These are phyloP conservation scores for Dipodomys merriami DNA, from an alignment of 2,113 vertebrate genomes.

Conservation along the genomic window DNA sequence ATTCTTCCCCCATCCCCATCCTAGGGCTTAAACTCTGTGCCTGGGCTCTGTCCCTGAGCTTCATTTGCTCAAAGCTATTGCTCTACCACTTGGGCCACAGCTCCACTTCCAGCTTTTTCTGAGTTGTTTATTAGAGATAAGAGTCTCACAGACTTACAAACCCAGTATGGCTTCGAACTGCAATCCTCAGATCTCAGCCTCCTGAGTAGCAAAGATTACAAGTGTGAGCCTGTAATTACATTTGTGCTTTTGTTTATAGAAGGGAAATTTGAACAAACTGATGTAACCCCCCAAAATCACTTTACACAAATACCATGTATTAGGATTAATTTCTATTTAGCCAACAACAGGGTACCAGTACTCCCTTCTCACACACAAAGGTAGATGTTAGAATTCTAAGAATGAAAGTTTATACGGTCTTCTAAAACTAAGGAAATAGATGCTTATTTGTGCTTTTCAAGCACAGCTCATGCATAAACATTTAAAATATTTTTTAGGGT, in stretches of 20 bases:
- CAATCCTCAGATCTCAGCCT: too few relatives aligned
- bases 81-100: too few relatives aligned
- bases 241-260: background rate
- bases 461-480: constrained; percentile 13
- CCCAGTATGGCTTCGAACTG: too few relatives aligned
- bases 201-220: too few relatives aligned
- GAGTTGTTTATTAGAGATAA: too few relatives aligned
- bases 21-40: too few relatives aligned
- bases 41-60: too few relatives aligned
- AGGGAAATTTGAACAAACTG: background rate
- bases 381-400: background rate
- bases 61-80: too few relatives aligned
- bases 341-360: background rate
- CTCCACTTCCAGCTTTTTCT: too few relatives aligned
- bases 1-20: too few relatives aligned
- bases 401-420: background rate
- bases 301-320: background rate
- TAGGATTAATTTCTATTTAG: background rate
- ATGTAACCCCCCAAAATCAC: background rate
- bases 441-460: background rate
- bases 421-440: background rate
- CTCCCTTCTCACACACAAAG: background rate
- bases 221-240: too few relatives aligned
- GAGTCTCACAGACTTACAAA: too few relatives aligned
- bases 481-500: constrained; percentile 7